Percentiles rank a stretch among this genome's conserved stretches.
Conservation (phyloP, 2,888 invertebrate species). For the Alloplasta piceator region DNA sequence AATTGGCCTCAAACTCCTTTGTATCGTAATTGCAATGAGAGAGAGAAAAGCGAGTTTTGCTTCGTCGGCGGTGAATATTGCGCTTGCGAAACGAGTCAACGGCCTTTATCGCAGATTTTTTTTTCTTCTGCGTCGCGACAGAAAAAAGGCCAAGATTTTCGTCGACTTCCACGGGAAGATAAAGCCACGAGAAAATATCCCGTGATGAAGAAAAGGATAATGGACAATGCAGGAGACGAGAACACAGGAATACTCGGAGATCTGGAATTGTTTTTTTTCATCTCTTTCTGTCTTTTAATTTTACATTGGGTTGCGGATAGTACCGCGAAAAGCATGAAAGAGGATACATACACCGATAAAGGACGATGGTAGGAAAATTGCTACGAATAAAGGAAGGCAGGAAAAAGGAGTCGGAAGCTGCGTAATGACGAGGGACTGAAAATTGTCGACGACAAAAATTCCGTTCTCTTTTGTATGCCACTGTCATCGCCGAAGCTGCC, state of each 20-base stretch:
- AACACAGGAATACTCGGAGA: constrained; percentile 23
- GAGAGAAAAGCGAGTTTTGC: constrained; percentile 11
- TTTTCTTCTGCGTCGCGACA: constrained; percentile 7
- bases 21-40: constrained; percentile 1
- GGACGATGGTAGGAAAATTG: constrained; percentile 16
- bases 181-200: constrained; percentile 17
- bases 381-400: background rate
- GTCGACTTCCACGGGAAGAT: background rate
- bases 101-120: constrained; percentile 36
- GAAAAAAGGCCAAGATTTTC: background rate
- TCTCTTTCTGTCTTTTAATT: constrained; percentile 12
- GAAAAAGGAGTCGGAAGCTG: constrained; percentile 39
- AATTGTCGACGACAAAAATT: constrained; percentile 23
- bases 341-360: constrained; percentile 39
- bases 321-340: background rate
- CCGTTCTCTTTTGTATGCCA: constrained; percentile 34
- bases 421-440: constrained; percentile 38
- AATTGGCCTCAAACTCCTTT: constrained; percentile 41
- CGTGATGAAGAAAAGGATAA: constrained; percentile 14
- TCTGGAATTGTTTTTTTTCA: constrained; percentile 27
- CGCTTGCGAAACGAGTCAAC: constrained; percentile 47
- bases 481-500: background rate
- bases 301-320: constrained; percentile 6
- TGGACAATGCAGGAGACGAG: constrained; percentile 15
- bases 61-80: background rate